Conservation (phyloP, 2,113 vertebrate species). For the Siniperca knerii region DNA sequence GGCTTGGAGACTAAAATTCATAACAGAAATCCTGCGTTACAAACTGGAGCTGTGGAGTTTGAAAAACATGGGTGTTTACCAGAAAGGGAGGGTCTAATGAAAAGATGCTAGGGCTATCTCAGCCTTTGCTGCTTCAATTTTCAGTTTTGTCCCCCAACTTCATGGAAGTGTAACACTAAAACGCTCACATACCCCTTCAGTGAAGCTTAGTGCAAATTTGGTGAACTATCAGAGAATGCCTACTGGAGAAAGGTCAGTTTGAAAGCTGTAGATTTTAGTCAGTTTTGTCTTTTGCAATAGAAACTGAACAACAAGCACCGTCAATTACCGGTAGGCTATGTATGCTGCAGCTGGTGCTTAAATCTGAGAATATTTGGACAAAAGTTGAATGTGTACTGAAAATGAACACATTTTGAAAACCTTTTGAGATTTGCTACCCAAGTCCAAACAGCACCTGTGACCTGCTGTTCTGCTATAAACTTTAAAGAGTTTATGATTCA, state of each 20-base stretch:
- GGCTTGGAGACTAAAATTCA: not conserved
- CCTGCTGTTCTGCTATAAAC: not conserved
- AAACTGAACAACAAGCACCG: not conserved
- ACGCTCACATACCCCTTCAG: not conserved
- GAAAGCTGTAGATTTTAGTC: not conserved
- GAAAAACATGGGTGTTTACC: no score
- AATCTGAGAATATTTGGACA: not conserved
- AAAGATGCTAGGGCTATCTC: no score
- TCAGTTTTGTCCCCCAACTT: not conserved
- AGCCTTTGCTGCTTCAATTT: not conserved
- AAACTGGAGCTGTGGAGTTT: no score
- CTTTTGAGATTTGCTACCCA: no score
- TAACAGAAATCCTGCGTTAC: no score
- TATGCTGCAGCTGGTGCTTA: not conserved
- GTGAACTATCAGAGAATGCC: not conserved
- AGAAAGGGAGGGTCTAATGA: no score
- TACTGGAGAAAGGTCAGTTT: not conserved
- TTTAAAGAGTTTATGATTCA: not conserved
- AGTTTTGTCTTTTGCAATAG: not conserved
- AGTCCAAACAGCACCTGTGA: not conserved
- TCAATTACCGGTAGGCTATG: not conserved
- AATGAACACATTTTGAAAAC: no score
- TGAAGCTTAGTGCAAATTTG: not conserved
- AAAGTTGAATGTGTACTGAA: not conserved
- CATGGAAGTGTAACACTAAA: not conserved